These are phyloP conservation scores for Athrips mouffetella DNA, from an alignment of 2,888 invertebrate genomes.

Conservation along the genomic window DNA sequence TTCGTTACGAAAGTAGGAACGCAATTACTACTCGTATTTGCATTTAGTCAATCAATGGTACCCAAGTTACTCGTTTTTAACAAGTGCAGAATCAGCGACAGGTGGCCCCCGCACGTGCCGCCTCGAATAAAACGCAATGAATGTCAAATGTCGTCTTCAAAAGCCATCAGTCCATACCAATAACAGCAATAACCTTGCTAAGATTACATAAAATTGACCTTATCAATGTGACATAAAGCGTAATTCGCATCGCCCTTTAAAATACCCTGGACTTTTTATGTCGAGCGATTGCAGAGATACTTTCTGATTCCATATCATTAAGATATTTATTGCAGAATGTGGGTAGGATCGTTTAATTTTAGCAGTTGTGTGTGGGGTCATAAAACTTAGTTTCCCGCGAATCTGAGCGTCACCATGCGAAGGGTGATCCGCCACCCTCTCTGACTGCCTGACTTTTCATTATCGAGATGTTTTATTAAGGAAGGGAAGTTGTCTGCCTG, in stretches of 20 bases:
- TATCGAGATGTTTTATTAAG: conserved; percentile 79
- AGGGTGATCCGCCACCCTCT: conserved; percentile 73
- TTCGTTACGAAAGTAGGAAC: too few relatives aligned
- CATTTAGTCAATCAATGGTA: conserved; percentile 38
- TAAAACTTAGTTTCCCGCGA: conserved; percentile 53
- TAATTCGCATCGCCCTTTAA: conserved; percentile 34
- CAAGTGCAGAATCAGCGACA: conserved; percentile 69
- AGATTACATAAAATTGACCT: conserved; percentile 35
- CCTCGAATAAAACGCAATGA: conserved; percentile 73
- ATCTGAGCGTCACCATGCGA: conserved; percentile 34
- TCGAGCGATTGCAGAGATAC: conserved; percentile 51
- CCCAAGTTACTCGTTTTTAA: conserved; percentile 31
- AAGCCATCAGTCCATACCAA: conserved; percentile 23
- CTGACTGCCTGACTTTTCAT: conserved; percentile 78
- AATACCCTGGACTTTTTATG: conserved; percentile 46
- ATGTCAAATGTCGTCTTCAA: conserved; percentile 66
- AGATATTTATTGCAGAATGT: conserved; percentile 70
- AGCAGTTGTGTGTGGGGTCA: conserved; percentile 42
- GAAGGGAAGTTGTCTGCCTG: conserved; percentile 55
- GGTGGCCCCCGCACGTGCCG: conserved; percentile 73
- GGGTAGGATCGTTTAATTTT: conserved; percentile 53
- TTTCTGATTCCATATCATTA: conserved; percentile 77
- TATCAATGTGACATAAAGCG: conserved; percentile 36
- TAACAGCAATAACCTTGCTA: conserved; percentile 8
- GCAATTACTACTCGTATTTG: conserved; percentile 28